Evolutionary conservation across 2,888 invertebrate species (phyloP).

Genomic region (Allacma fusca): DNA sequence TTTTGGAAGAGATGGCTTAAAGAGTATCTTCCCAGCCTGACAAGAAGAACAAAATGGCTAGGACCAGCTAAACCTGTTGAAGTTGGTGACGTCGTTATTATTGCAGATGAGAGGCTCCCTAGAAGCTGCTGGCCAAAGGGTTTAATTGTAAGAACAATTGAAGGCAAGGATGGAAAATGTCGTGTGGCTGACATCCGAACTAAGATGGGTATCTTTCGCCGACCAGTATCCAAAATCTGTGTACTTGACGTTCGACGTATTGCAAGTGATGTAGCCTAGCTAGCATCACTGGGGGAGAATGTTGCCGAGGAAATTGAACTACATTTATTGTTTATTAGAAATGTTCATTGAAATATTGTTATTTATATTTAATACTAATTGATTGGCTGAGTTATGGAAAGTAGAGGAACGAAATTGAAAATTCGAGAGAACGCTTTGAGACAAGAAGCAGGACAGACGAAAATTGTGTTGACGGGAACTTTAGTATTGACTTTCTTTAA

Average conservation of each 20-base stretch:
- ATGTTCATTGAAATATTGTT: too few relatives aligned
- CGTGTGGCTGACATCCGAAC: conserved; percentile 44
- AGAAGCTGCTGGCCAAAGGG: conserved; percentile 35
- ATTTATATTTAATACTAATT: too few relatives aligned
- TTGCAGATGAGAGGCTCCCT: conserved; percentile 17
- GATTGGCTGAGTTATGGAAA: too few relatives aligned
- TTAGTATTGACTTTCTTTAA: too few relatives aligned
- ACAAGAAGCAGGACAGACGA: too few relatives aligned
- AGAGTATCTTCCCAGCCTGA: conserved; percentile 53
- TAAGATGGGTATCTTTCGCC: conserved; percentile 9
- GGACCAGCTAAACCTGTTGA: background rate
- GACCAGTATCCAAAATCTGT: background rate
- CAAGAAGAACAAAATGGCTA: conserved; percentile 36
- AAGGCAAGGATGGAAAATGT: conserved; percentile 33
- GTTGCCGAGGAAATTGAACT: too few relatives aligned
- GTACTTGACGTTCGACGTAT: background rate
- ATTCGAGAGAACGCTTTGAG: too few relatives aligned
- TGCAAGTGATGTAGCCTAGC: too few relatives aligned
- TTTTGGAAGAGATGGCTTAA: conserved; percentile 55
- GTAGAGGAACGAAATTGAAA: too few relatives aligned
- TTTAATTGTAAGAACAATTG: background rate
- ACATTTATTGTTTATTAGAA: too few relatives aligned
- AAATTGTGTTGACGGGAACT: too few relatives aligned
- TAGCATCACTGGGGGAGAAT: too few relatives aligned
- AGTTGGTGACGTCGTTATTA: conserved; percentile 34